Evolutionary conservation across 2,113 vertebrate genomes (phyloP).

Genomic region (Nesoenas mayeri): DNA sequence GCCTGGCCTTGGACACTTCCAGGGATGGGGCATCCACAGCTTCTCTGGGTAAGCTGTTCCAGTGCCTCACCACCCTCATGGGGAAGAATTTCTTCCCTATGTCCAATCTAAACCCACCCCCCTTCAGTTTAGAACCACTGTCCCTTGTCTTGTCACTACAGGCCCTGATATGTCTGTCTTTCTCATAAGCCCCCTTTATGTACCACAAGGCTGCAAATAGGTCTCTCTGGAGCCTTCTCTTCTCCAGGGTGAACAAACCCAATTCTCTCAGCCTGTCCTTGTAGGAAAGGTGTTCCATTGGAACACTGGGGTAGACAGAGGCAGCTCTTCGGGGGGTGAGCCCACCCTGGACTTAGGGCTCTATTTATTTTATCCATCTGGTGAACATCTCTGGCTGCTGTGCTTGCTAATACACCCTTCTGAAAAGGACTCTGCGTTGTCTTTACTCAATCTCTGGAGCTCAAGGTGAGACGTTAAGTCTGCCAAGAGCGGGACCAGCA

Average conservation of each 20-base stretch:
- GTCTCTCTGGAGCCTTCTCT: background rate
- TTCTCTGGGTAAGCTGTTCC: background rate
- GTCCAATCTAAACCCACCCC: background rate
- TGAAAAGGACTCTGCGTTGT: background rate
- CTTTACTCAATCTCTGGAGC: background rate
- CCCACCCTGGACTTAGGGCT: background rate
- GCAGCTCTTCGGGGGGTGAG: background rate
- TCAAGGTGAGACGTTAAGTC: background rate
- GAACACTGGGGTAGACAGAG: background rate
- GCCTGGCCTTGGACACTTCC: background rate
- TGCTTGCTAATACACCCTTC: background rate
- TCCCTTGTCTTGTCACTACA: background rate
- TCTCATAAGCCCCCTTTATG: background rate
- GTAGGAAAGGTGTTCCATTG: accelerated
- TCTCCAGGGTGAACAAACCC: background rate
- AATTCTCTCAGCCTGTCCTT: background rate
- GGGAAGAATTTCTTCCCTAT: background rate
- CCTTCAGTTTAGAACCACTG: background rate
- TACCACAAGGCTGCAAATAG: accelerated
- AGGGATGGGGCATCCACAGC: background rate
- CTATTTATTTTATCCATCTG: background rate
- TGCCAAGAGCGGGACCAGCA: background rate
- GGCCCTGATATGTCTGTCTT: background rate
- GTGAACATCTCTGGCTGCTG: background rate
- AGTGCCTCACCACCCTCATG: background rate